Base-by-base conservation (phyloP, 2,113 vertebrate species). In the Taurulus bubalis region DNA sequence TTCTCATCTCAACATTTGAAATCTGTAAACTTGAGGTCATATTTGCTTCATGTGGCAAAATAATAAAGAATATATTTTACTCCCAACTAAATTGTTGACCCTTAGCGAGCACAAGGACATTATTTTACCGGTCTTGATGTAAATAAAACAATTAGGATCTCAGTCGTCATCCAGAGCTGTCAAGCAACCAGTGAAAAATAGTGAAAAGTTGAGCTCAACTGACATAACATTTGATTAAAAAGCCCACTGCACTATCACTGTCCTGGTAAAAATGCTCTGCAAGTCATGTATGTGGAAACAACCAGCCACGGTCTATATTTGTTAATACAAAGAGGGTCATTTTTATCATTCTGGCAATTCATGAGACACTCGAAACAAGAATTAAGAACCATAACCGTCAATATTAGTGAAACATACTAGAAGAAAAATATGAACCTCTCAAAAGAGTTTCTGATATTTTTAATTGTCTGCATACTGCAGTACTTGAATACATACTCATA, bases 401-500 rank as follows among this genome's bases (percentile, higher is more conserved):
- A 87, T 88, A 92, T 85, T 90, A 89, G 83, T 86, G 84, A 93
- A 92, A 91, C 79, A 83, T 85, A 90, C 87, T 85, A 87, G 84
- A 91, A 90, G 83, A 87, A 87, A 93, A 93, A 89, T 87, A 87
- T 84, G 85, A 93, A 92, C 80, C 89, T 90, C 92, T 87, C 75
- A 92, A 91, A 92, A 87, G 90, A 93, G 89, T 93, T 92, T 90
- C 87, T 88, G 78, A 90, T 89, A 87, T 92, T 93, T 90, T 92
- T 89, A 93, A 93, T 91, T 91, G 92, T 95, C 95, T 95, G 95
- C 94, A 94, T 91, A 95, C 90, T 94, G 94, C 95, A 95, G 94
- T 95, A 95, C 94, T 94, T 87, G 87, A 93, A 94, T 93, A 94
- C 91, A 95, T 95, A 95, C 94, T 94, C 93, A 94, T 95, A 95